phyloP scores from a whole-genome alignment of 2,888 invertebrate genomes.

The Chirona hameri region DNA sequence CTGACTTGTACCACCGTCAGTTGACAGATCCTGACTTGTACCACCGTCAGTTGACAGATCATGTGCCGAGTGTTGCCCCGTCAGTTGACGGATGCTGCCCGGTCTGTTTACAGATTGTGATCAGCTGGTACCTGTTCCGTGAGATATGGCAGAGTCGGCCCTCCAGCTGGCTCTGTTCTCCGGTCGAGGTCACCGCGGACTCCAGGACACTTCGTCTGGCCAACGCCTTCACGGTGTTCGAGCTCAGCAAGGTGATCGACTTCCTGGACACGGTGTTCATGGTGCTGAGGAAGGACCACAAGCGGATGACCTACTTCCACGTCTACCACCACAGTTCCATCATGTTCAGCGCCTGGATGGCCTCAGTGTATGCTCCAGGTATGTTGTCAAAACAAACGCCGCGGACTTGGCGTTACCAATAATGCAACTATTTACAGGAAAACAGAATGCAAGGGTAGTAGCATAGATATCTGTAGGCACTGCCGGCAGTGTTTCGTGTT shows the following conservation, averaged over 20 bases:
- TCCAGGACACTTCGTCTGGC: neutral
- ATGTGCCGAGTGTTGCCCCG: no score
- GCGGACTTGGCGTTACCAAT: no score
- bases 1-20: no score
- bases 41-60: no score
- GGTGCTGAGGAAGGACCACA: constrained; percentile 38
- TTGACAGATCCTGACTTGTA: no score
- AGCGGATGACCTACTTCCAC: constrained; percentile 39
- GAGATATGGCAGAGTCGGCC: neutral
- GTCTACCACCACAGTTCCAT: constrained; percentile 39
- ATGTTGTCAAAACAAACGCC: no score
- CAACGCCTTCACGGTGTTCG: constrained; percentile 31
- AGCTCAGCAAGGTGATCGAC: constrained; percentile 38
- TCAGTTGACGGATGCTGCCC: no score
- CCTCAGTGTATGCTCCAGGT: constrained; percentile 36
- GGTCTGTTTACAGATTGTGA: no score
- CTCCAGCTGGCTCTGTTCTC: neutral
- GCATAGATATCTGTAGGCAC: no score
- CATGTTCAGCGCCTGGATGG: constrained; percentile 37
- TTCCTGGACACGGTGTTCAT: constrained; percentile 40
- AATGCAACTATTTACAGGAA: no score
- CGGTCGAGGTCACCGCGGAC: neutral
- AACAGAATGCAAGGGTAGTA: no score
- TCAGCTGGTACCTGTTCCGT: neutral
- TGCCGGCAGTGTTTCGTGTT: no score